Conservation (phyloP, 2,888 invertebrate genomes). For the Thysanoteuthis rhombus region DNA sequence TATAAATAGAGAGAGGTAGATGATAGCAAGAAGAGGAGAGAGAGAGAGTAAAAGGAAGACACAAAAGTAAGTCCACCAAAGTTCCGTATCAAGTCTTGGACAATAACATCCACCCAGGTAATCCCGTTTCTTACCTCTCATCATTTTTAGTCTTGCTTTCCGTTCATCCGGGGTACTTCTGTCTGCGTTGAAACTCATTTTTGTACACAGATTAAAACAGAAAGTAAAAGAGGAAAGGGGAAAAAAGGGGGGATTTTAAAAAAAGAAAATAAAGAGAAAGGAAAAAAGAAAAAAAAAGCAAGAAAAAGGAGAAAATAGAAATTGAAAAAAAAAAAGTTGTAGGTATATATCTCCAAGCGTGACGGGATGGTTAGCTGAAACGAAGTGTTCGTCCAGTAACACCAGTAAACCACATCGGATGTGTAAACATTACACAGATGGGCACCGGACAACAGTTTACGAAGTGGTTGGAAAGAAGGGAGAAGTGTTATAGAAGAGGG, state of each 20-base stretch:
- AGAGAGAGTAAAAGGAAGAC: not conserved
- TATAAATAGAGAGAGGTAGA: not conserved
- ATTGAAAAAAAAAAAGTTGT: not conserved
- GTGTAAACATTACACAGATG: not conserved
- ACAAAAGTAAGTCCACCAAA: not conserved
- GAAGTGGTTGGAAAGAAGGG: not conserved
- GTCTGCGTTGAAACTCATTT: not conserved
- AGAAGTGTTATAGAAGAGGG: not conserved
- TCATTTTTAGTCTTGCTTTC: not conserved
- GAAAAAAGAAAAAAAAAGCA: too few species aligned
- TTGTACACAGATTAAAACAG: not conserved
- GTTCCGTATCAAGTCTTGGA: not conserved
- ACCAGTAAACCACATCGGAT: not conserved
- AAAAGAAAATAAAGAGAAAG: too few species aligned
- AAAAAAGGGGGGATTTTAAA: too few species aligned
- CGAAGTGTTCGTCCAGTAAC: not conserved
- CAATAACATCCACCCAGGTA: not conserved
- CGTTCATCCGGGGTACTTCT: not conserved
- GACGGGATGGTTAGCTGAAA: not conserved
- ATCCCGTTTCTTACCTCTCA: not conserved
- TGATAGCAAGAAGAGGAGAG: not conserved
- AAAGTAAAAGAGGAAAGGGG: not conserved
- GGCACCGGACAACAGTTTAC: not conserved
- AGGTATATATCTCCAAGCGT: conserved; percentile 1
- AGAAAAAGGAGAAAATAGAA: too few species aligned